Percentiles rank a stretch among this genome's conserved stretches.
Conservation (phyloP, 2,888 invertebrate genomes). For the Deilephila porcellus region DNA sequence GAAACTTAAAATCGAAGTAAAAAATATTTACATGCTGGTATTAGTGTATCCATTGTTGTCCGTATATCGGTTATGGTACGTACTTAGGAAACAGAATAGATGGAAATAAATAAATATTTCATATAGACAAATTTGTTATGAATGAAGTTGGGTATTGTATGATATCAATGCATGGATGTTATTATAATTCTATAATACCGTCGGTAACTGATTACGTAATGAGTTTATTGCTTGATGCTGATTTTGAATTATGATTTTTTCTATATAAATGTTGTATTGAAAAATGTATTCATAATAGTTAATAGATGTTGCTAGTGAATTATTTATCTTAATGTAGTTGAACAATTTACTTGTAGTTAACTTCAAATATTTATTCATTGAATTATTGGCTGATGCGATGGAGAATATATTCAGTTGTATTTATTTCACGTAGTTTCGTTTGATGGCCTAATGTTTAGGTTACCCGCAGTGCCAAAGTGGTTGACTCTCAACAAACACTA, state of each 20-base stretch:
- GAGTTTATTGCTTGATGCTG: slow-evolving; percentile 9
- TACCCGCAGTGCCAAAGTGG: slow-evolving; percentile 70
- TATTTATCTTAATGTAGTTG: slow-evolving; percentile 39
- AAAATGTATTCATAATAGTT: slow-evolving; percentile 33
- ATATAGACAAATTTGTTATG: slow-evolving; percentile 17
- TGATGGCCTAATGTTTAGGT: slow-evolving; percentile 60
- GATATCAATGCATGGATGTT: slow-evolving; percentile 14
- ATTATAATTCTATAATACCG: not conserved
- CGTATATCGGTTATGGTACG: slow-evolving; percentile 21
- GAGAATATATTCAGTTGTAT: not conserved
- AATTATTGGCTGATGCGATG: slow-evolving; percentile 25
- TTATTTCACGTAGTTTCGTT: slow-evolving; percentile 7
- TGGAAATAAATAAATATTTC: not conserved
- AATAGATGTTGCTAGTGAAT: slow-evolving; percentile 45
- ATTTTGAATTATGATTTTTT: slow-evolving; percentile 26
- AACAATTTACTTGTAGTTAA: slow-evolving; percentile 38
- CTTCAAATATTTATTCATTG: slow-evolving; percentile 33
- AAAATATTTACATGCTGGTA: not conserved
- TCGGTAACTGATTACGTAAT: slow-evolving; percentile 16
- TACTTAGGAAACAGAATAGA: slow-evolving; percentile 26
- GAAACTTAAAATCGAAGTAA: too few species aligned
- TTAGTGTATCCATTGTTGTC: not conserved
- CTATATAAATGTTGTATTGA: slow-evolving; percentile 17
- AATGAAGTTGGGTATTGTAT: not conserved
- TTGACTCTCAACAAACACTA: slow-evolving; percentile 14